Evolutionary conservation across 2,797 vertebrate species (phyloP), one percentile per base, ranked within the genome.

Genomic region (Poeciliopsis turneri): DNA sequence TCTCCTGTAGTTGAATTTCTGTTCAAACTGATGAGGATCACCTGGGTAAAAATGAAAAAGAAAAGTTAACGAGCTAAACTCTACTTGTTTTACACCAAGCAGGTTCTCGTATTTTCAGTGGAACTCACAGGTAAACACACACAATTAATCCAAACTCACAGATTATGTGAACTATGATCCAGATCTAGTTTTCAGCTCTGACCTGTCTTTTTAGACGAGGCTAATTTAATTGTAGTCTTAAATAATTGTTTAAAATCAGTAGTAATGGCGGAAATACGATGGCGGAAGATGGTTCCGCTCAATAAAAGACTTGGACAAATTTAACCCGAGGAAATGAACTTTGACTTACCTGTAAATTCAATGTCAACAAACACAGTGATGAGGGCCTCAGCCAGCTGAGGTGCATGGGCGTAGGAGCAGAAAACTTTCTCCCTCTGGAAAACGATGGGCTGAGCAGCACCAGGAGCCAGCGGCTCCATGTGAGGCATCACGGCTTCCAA

Each of bases 351-450:
- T 0, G 98, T 99, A 81, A 99, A 99, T 91, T 99, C 98, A 4
- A 99, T 99, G 89, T 99, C 98, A 88, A 99, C 98, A 83, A 99
- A 99, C 90, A 99, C 98, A 79, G 96, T 96, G 94, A 99, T 98
- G 51, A 99, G 97, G 0, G 98, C 97, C 92, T 99, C 97, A 0
- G 98, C 97, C 70, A 99, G 96, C 13, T 96, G 96, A 74, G 97
- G 86, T 1, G 98, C 97, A 0, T 97, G 89, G 20, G 81, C 93
- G 83, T 98, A 99, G 13, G 95, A 94, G 94, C 97, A 97, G 93
- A 99, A 99, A 69, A 97, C 97, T 49, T 97, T 96, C 87, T 99
- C 97, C 71, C 98, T 96, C 78, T 98, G 98, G 75, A 97, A 99
- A 85, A 98, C 94, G 0, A 97, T 96, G 0, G 97, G 97, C 76